phyloP scores from a whole-genome alignment of 2,113 vertebrate genomes.

The Orycteropus afer region DNA sequence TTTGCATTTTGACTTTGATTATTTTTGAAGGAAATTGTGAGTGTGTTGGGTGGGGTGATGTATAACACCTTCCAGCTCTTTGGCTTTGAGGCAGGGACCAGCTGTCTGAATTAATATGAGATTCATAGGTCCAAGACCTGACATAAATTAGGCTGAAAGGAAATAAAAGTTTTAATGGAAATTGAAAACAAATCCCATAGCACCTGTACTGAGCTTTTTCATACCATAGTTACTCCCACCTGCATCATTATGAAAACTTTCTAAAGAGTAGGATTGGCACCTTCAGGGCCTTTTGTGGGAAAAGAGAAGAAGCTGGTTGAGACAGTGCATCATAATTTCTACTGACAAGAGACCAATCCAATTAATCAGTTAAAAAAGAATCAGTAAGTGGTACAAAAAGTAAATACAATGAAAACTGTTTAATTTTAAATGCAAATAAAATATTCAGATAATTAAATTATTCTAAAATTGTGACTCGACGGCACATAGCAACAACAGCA shows the following conservation, averaged over 20 bases:
- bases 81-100: constrained; percentile 21
- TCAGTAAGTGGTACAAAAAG: background rate
- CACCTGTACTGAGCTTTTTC: background rate
- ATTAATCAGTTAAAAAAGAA: background rate
- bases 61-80: constrained; percentile 26
- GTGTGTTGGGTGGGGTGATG: background rate
- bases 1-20: constrained; percentile 18
- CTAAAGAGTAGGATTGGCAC: background rate
- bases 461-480: too few species aligned
- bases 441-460: background rate
- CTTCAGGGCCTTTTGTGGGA: background rate
- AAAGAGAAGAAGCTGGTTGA: background rate
- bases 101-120: constrained; percentile 60
- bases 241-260: constrained; percentile 2
- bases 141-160: constrained; percentile 38
- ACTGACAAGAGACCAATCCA: background rate
- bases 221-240: background rate
- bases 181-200: constrained; percentile 44
- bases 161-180: constrained; percentile 54
- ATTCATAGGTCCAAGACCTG: constrained; percentile 33
- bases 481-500: too few species aligned
- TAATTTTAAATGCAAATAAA: background rate
- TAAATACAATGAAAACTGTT: background rate
- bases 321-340: background rate
- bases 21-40: background rate